phyloP scores from a whole-genome alignment of 2,888 invertebrate genomes.

The Microchrysa polita region DNA sequence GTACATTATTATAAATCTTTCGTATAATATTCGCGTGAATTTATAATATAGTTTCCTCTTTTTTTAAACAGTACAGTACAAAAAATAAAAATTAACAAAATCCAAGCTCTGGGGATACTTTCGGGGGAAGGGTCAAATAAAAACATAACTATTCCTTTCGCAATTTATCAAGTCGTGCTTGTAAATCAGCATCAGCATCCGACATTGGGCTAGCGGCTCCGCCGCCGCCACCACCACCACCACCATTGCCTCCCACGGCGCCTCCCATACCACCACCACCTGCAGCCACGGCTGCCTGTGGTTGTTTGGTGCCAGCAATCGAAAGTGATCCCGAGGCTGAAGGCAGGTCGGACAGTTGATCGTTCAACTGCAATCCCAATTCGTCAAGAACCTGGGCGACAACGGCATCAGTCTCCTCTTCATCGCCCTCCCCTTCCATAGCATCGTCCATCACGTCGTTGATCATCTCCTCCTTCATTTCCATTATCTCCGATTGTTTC shows the following conservation, averaged over 20 bases:
- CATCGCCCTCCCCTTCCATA: constrained; percentile 98
- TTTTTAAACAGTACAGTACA: not conserved
- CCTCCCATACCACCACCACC: constrained; percentile 63
- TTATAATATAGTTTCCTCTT: not conserved
- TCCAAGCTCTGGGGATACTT: not conserved
- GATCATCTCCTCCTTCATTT: constrained; percentile 99
- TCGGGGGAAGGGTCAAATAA: not conserved
- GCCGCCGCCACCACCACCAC: constrained; percentile 62
- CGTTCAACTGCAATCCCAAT: constrained; percentile 92
- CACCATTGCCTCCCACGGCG: constrained; percentile 61
- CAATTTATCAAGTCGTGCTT: constrained; percentile 94
- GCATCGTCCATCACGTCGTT: constrained; percentile 99
- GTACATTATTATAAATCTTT: constrained; percentile 15
- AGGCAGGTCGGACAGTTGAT: constrained; percentile 91
- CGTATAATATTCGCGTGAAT: not conserved
- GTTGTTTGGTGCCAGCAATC: constrained; percentile 70
- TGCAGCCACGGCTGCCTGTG: constrained; percentile 68
- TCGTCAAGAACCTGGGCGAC: constrained; percentile 97
- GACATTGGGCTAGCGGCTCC: constrained; percentile 67
- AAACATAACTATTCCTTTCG: constrained; percentile 76
- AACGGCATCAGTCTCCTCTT: constrained; percentile 96
- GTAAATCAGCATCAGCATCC: constrained; percentile 97
- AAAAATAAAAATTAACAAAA: constrained; percentile 37
- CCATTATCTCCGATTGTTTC: constrained; percentile 99
- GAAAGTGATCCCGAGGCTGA: constrained; percentile 69